Evolutionary conservation across 2,113 vertebrate genomes (phyloP), one percentile per base, ranked within the genome.

Genomic region (Martes martes): DNA sequence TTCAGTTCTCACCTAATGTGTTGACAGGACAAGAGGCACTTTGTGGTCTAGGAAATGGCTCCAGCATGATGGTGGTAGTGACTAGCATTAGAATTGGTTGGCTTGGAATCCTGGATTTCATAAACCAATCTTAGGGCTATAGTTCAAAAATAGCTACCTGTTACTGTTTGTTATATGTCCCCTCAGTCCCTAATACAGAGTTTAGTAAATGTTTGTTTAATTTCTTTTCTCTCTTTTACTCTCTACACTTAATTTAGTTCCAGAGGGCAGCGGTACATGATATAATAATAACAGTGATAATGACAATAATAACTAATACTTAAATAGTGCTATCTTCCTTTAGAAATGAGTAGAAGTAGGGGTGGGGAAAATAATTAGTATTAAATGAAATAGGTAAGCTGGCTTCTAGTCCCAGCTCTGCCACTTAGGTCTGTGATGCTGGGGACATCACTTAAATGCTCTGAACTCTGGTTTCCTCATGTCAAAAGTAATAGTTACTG

Each of bases 1-100:
- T 98, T 96, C 97, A 98, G 97, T 95, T 98, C 98, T 97, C 98
- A 98, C 89, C 97, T 96, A 97, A 97, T 80, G 63, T 65, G 95
- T 96, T 57, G 88, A 96, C 74, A 45, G 92, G 65, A 88, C 3
- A 92, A 14, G 59, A 98, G 47, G 86, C 83, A 84, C 67, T 95
- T 96, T 95, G n/a, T 57, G 4, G 14, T 0, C 2, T 93, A 84
- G 76, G 67, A 45, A 67, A 73, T 80, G 33, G 88, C 78, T 61
- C 86, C 42, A 79, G 85, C 91, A 73, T 45, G 45, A 89, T 42
- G 18, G 47, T 28, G 6, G 80, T 89, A 26, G 52, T 96, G 80
- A 94, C 85, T 90, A 91, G 26, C n/a, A 21, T 80, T n/a, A 24
- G 36, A 94, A 89, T 16, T 63, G 69, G 15, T 84, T 89, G 33